phyloP scores from a whole-genome alignment of 2,113 vertebrate genomes.

The Austrofundulus limnaeus region DNA sequence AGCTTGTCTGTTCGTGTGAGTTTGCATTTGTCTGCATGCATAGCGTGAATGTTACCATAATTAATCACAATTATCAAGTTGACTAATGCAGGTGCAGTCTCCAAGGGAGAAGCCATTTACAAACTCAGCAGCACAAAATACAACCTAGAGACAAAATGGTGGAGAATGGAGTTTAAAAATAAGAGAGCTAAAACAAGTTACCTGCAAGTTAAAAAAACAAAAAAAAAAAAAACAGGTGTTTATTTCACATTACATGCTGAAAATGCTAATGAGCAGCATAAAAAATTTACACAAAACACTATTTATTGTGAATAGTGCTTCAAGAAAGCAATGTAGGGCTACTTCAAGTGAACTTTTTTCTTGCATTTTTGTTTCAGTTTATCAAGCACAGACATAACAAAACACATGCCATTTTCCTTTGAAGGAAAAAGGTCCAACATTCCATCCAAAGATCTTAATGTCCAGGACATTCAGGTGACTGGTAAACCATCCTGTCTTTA shows the following conservation, averaged over 20 bases:
- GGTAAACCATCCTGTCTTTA: slow-evolving; percentile 41
- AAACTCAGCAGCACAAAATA: slow-evolving; percentile 55
- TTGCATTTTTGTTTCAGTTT: slow-evolving; percentile 39
- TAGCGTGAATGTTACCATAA: slow-evolving; percentile 53
- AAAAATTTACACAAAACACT: neutral
- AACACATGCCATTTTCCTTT: slow-evolving; percentile 41
- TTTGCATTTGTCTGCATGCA: slow-evolving; percentile 6
- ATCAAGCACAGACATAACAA: slow-evolving; percentile 55
- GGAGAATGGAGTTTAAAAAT: slow-evolving; percentile 23
- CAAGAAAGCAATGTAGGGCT: slow-evolving; percentile 21
- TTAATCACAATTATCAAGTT: slow-evolving; percentile 76
- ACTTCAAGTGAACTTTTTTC: too few relatives aligned
- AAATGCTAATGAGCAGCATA: neutral
- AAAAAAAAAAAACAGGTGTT: neutral
- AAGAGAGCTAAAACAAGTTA: slow-evolving; percentile 5
- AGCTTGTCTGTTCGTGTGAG: neutral
- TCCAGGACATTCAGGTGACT: slow-evolving; percentile 46
- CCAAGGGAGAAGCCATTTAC: slow-evolving; percentile 67
- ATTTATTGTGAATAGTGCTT: slow-evolving; percentile 1
- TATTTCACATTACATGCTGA: neutral
- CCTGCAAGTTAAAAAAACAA: neutral
- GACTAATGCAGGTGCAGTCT: slow-evolving; percentile 73
- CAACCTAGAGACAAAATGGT: slow-evolving; percentile 60
- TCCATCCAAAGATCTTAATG: slow-evolving; percentile 58
- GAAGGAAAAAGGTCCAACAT: slow-evolving; percentile 44